phyloP scores from a whole-genome alignment of 2,888 invertebrate genomes.

The Ophion costatus region DNA sequence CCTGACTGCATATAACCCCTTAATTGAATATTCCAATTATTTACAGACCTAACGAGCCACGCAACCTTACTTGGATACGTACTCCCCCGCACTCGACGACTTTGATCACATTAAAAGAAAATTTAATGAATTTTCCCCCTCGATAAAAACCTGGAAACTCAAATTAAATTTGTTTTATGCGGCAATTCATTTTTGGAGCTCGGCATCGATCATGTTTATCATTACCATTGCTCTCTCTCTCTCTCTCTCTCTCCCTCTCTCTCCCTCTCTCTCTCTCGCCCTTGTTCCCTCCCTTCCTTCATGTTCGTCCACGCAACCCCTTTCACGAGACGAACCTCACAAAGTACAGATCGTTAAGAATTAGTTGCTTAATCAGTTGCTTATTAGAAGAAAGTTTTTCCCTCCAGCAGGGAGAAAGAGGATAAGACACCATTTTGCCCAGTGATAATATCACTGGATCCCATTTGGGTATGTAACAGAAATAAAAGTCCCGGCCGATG shows the following conservation, averaged over 20 bases:
- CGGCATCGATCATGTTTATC: constrained; percentile 41
- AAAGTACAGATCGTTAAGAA: constrained; percentile 51
- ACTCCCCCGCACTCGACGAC: not conserved
- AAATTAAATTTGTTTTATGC: constrained; percentile 60
- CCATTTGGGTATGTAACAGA: constrained; percentile 46
- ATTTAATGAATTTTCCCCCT: constrained; percentile 41
- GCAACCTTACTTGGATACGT: too few species aligned
- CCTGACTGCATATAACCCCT: too few species aligned
- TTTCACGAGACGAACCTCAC: constrained; percentile 56
- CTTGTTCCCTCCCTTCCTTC: too few species aligned
- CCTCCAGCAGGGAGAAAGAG: constrained; percentile 17
- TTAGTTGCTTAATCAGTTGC: not conserved
- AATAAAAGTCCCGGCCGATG: constrained; percentile 51
- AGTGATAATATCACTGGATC: constrained; percentile 52
- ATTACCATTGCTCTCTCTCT: constrained; percentile 19
- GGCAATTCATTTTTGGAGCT: constrained; percentile 58
- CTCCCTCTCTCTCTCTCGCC: not conserved
- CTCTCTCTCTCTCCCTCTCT: not conserved
- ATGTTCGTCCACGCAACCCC: constrained; percentile 6
- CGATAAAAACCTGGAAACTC: constrained; percentile 30
- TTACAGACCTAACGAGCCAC: too few species aligned
- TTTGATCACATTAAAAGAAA: not conserved
- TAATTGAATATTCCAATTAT: too few species aligned
- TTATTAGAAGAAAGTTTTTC: not conserved
- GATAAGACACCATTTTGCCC: constrained; percentile 23